Conservation (phyloP, 2,797 vertebrate genomes). For the Anisognathus igniventris region DNA sequence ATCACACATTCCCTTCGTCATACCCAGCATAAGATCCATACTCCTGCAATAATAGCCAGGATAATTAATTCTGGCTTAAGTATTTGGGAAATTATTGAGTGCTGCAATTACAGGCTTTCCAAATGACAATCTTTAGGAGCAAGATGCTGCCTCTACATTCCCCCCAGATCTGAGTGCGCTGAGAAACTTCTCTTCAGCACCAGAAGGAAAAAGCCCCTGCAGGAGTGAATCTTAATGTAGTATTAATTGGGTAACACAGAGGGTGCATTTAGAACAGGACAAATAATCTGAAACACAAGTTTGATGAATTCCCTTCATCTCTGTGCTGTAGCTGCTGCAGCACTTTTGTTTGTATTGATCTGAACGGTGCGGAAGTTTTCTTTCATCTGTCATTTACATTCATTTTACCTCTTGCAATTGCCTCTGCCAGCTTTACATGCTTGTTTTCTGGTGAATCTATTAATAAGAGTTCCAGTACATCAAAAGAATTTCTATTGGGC, state of each 20-base stretch:
- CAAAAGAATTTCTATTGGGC: slow-evolving; percentile 42
- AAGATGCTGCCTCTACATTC: background rate
- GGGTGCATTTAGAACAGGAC: slow-evolving; percentile 28
- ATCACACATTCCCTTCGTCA: background rate
- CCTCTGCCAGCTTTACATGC: slow-evolving; percentile 45
- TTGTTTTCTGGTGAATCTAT: slow-evolving; percentile 56
- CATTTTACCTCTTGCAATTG: slow-evolving; percentile 53
- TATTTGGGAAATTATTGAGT: slow-evolving; percentile 53
- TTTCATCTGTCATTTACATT: slow-evolving; percentile 66
- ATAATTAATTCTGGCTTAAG: slow-evolving; percentile 61
- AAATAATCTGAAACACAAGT: slow-evolving; percentile 31
- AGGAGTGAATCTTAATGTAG: slow-evolving; percentile 40
- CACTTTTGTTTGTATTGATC: slow-evolving; percentile 52
- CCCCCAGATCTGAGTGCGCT: background rate
- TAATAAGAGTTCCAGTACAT: slow-evolving; percentile 48
- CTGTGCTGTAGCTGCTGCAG: slow-evolving; percentile 1
- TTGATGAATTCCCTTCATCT: slow-evolving; percentile 37
- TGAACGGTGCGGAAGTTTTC: slow-evolving; percentile 30
- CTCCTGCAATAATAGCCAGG: slow-evolving; percentile 13
- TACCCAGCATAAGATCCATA: slow-evolving; percentile 14
- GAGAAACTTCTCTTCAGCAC: background rate
- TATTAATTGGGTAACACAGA: slow-evolving; percentile 37
- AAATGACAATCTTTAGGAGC: slow-evolving; percentile 19
- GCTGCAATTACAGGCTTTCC: slow-evolving; percentile 51
- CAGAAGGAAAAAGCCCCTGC: slow-evolving; percentile 9